Evolutionary conservation across 2,113 vertebrate genomes (phyloP).

Genomic region (Tragelaphus strepsiceros): DNA sequence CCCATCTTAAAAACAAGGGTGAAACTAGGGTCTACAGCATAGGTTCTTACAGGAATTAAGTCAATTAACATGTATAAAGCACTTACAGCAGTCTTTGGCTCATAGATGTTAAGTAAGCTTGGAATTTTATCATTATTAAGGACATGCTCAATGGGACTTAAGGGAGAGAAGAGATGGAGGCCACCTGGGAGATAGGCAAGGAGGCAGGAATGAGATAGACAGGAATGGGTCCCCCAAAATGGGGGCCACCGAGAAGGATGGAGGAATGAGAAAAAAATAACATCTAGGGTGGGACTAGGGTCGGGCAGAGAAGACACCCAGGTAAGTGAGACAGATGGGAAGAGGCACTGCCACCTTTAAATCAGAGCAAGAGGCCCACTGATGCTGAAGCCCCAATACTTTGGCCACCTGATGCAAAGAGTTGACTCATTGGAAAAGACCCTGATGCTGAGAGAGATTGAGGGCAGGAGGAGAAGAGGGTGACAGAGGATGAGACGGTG

Average conservation of each 20-base stretch:
- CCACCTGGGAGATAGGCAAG: not conserved
- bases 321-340: not conserved
- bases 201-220: not conserved
- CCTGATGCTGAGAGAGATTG: not conserved
- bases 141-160: not conserved
- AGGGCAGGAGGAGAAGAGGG: not conserved
- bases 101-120: not conserved
- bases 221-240: not conserved
- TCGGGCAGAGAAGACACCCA: not conserved
- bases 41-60: not conserved
- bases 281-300: not conserved
- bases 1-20: not conserved
- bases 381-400: not conserved
- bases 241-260: not conserved
- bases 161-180: not conserved
- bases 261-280: not conserved
- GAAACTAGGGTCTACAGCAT: too few species aligned
- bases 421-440: not conserved
- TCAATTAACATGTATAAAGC: not conserved
- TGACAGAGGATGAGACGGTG: not conserved
- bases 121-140: not conserved
- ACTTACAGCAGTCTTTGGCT: not conserved
- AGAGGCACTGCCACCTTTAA: not conserved
- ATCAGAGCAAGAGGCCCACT: not conserved
- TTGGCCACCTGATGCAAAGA: not conserved